Percentiles rank a stretch among this genome's conserved stretches.
Conservation (phyloP, 2,113 vertebrate species). For the Triplophysa dalaica region DNA sequence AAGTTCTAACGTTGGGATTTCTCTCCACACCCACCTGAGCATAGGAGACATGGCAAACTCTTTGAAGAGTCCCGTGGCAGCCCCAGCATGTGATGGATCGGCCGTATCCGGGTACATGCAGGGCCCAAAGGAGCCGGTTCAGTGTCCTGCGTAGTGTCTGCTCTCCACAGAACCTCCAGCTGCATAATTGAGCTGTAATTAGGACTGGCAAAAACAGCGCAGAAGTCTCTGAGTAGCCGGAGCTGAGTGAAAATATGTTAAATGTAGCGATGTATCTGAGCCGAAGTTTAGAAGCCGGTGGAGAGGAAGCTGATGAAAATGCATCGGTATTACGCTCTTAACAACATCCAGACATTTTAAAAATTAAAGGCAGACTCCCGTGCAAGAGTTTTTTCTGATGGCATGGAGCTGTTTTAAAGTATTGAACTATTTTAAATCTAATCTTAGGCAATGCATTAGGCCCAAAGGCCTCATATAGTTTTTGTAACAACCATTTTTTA, state of each 20-base stretch:
- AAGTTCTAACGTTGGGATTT: neutral
- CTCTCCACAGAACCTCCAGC: conserved; percentile 41
- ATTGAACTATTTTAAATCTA: neutral
- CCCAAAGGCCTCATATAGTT: neutral
- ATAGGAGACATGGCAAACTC: conserved; percentile 10
- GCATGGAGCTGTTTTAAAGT: neutral
- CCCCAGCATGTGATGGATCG: conserved; percentile 46
- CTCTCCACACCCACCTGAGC: conserved; percentile 11
- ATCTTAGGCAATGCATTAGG: neutral
- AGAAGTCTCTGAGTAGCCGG: conserved; percentile 1
- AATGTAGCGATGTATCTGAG: conserved; percentile 38
- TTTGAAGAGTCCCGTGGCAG: conserved; percentile 38
- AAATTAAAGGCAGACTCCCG: neutral
- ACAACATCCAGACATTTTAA: neutral
- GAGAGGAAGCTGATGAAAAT: conserved; percentile 7
- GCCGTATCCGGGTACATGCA: conserved; percentile 41
- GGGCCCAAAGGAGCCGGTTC: conserved; percentile 37
- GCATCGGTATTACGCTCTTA: neutral
- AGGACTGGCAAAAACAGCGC: conserved; percentile 38
- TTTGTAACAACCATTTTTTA: neutral
- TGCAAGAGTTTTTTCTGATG: neutral
- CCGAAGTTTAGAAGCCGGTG: conserved; percentile 28
- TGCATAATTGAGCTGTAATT: conserved; percentile 56
- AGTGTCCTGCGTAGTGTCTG: conserved; percentile 48
- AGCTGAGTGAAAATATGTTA: conserved; percentile 30